These are phyloP conservation scores for Drosophila arawakana DNA, from an alignment of 1,140 invertebrate genomes.

Conservation along the genomic window DNA sequence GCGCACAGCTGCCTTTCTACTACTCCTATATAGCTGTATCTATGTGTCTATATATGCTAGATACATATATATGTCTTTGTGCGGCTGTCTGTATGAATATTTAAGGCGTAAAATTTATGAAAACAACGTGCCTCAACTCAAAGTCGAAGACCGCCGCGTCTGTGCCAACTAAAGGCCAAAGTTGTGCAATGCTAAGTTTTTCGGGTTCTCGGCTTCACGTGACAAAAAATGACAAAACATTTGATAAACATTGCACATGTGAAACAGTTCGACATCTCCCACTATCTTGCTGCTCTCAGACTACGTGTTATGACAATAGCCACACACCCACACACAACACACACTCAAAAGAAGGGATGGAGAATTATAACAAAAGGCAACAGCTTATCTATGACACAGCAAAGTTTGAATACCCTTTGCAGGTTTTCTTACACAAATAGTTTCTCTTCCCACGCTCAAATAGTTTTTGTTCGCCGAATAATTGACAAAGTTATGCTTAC, in stretches of 20 bases:
- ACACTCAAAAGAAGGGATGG: slow-evolving; percentile 3
- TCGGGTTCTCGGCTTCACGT: slow-evolving; percentile 46
- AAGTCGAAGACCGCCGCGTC: slow-evolving; percentile 23
- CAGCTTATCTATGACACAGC: slow-evolving; percentile 30
- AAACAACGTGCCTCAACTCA: slow-evolving; percentile 74
- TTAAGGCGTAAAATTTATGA: slow-evolving; percentile 79
- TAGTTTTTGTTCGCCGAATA: slow-evolving; percentile 15
- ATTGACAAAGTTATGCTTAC: slow-evolving; percentile 16
- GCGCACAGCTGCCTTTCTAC: slow-evolving; percentile 68
- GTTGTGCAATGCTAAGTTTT: slow-evolving; percentile 74
- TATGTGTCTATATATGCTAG: slow-evolving; percentile 3
- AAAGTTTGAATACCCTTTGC: slow-evolving; percentile 37
- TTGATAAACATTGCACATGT: slow-evolving; percentile 79
- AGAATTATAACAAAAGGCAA: slow-evolving; percentile 29
- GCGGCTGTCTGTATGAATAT: slow-evolving; percentile 66
- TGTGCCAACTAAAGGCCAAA: slow-evolving; percentile 51
- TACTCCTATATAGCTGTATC: slow-evolving; percentile 21
- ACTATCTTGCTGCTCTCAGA: slow-evolving; percentile 2
- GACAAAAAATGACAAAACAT: slow-evolving; percentile 78
- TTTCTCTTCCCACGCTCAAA: neutral
- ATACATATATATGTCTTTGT: slow-evolving; percentile 16
- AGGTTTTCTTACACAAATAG: slow-evolving; percentile 3
- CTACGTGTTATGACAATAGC: slow-evolving; percentile 67
- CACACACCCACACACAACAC: neutral
- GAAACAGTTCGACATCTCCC: slow-evolving; percentile 41